Base-by-base conservation (phyloP, 2,888 invertebrate species). In the Callyntrura guangdongensis region DNA sequence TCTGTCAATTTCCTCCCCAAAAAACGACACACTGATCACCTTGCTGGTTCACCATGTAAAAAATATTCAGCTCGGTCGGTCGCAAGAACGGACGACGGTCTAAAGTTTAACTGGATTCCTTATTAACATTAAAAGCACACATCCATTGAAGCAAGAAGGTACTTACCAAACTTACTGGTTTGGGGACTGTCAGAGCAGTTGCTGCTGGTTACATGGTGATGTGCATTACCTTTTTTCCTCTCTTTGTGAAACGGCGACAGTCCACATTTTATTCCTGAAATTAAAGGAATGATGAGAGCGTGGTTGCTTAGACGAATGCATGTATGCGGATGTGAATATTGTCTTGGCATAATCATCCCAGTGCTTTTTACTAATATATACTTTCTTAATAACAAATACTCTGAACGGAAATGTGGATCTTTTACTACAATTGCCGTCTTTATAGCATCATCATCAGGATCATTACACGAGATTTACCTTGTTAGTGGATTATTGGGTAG, bases 311-410 rank as follows among this genome's bases (percentile, higher is more conserved):
- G 17, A 81, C 0, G 47, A 64, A 77, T 77, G 64, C 47, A n/a
- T n/a, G 45, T 22, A 77, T 86, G 77, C 86, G 86, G 86, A 86
- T 86, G 86, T 86, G 36, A 49, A 86, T 47, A 77, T 79, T 79
- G 79, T 79, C 59, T 36, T 36, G 4, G 36, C 69, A 17, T 45
- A 17, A 67, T 69, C 69, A 69, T 45, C 14, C 14, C 64, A 64
- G 25, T 36, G 36, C 27, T 27, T 64, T 25, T 69, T 45, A 69
- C 17, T n/a, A 17, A 17, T 64, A 36, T 36, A 6, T 36, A 36
- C 6, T 36, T 69, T 69, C 69, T 69, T 69, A 45, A 69, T 45
- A 69, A n/a, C 53, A 14, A 14, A 11, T 22, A 3, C n/a, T 17
- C 17, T 5, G 77, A 69, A 45, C 77, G 77, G 77, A n/a, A n/a